Base-by-base conservation (phyloP, 2,797 vertebrate genomes). In the Toxotes lorentzi region DNA sequence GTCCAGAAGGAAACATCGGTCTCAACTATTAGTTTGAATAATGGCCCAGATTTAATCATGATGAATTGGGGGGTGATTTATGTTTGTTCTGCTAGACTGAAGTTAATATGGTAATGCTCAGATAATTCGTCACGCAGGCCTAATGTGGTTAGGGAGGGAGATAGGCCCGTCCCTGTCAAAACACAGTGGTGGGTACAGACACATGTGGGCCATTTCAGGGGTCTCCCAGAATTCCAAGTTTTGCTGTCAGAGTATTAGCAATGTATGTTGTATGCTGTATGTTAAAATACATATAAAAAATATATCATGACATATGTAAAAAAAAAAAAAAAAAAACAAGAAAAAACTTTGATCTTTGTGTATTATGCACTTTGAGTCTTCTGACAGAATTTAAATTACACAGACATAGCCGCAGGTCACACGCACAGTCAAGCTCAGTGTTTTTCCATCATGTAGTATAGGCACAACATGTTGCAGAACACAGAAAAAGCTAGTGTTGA, bases 91-190 rank as follows among this genome's bases (percentile, higher is more conserved):
- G 35, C 57, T 40, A 61, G 60, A 64, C 47, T 56, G 65, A 61
- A 65, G 68, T 81, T 61, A 85, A 70, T 62, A 71, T 78, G 57
- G 48, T 65, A 51, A 67, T 66, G 72, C 47, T 78, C 43, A 41
- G 40, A 73, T 73, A 62, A 81, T 78, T 35, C 1, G 35, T 81
- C 43, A 40, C 40, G 45, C 17, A 51, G 48, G 57, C 30, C 23
- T 80, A 32, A 67, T 81, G 57, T 62, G 62, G 73, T 66, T 38
- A 62, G 13, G 14, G 61, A 71, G 41, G 47, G 41, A 56, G 16
- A 62, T 4, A 61, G 17, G 32, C 43, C n/a, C 0, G 50, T 16
- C 14, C 59, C 16, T 51, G 64, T 76, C 21, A 48, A 66, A 73
- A 72, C 41, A 66, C 43, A 61, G 47, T 38, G 14, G 24, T 43